Base-by-base conservation (phyloP, 2,797 vertebrate genomes). In the Etheostoma nigrum region DNA sequence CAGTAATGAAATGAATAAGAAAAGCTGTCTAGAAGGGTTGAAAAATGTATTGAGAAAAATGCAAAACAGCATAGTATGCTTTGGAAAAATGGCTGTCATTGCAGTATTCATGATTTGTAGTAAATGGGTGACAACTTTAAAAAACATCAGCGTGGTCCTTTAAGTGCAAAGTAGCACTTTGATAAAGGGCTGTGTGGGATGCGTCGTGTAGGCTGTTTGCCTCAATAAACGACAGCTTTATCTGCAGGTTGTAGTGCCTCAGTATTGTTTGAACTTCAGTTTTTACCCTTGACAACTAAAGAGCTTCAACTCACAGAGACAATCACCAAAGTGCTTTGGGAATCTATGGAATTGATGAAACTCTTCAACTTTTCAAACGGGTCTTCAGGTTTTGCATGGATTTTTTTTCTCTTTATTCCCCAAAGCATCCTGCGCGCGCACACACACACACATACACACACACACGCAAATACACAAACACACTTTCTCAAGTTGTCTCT, bases 121-220 rank as follows among this genome's bases (percentile, higher is more conserved):
- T 59, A 82, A 83, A 81, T 64, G 55, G 36, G 25, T 13, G 11
- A 53, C 58, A 69, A 55, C 71, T 55, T 71, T 77, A 19, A 67
- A 77, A 89, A 74, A 69, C 67, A 69, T 54, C 78, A 61, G 54
- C 30, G 21, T 14, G 25, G 69, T 76, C 66, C 49, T 78, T 79
- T 73, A 81, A 86, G 73, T 67, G 76, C 67, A 66, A 57, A 83
- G 72, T 1, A 63, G 63, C 58, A 23, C 67, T 86, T 79, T 76
- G 61, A 74, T 68, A 71, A 81, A 87, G 49, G 67, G 49, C 65
- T 85, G 79, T 71, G 79, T 82, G 72, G 75, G 79, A 85, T 64
- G 79, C 62, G 49, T 74, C 14, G 10, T 63, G 72, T 25, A 9
- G 74, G 58, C 64, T 67, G 73, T 81, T 82, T 75, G 54, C 59